A percentile compares a stretch with the other conserved stretches of the same genome.
These are phyloP conservation scores for Zaprionus camerounensis DNA, from an alignment of 1,140 invertebrate species.

Conservation along the genomic window DNA sequence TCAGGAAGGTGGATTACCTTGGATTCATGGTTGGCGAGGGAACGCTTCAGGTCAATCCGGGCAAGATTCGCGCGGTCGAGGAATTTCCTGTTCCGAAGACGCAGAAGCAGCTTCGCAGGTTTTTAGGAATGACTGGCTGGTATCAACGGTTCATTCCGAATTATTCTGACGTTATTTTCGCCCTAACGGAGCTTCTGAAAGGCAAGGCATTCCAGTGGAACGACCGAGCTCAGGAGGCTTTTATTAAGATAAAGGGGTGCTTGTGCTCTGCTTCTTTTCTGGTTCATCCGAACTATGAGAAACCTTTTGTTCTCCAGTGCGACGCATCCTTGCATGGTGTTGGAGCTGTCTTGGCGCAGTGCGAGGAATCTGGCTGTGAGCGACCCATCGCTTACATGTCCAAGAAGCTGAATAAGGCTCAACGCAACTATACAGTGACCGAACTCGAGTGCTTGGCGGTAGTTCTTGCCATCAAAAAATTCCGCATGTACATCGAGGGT, in stretches of 20 bases:
- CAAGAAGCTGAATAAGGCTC: constrained; percentile 17
- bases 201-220: not conserved
- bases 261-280: not conserved
- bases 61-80: no score
- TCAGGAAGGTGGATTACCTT: no score
- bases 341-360: not conserved
- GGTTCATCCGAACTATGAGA: not conserved
- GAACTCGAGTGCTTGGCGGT: constrained; percentile 2
- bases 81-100: no score
- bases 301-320: not conserved
- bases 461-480: no score
- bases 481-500: no score
- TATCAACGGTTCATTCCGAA: not conserved
- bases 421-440: constrained; percentile 19
- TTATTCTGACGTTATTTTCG: not conserved
- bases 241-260: not conserved
- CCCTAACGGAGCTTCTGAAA: not conserved
- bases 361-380: not conserved
- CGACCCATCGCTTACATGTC: not conserved
- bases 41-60: no score
- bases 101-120: no score
- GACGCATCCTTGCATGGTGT: not conserved
- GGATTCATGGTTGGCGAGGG: no score
- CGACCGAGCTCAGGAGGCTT: not conserved
- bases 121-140: no score